phyloP scores from a whole-genome alignment of 2,888 invertebrate species.

The Aricia artaxerxes region DNA sequence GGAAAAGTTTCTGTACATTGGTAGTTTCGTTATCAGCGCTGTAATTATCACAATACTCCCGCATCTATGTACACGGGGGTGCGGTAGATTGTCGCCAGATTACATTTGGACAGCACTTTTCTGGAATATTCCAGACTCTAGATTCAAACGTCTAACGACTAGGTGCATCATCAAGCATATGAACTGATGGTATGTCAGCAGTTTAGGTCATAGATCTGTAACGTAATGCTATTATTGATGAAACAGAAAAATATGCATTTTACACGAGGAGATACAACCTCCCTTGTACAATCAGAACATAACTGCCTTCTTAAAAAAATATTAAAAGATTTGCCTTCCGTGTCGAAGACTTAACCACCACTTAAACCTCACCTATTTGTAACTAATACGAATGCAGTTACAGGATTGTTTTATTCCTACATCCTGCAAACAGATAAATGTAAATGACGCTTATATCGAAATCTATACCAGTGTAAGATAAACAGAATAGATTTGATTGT shows the following conservation, averaged over 20 bases:
- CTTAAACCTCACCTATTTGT: too few species aligned
- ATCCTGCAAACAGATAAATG: background rate
- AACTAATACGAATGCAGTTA: background rate
- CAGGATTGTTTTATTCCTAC: background rate
- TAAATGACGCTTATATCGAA: background rate
- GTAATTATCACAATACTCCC: slow-evolving; percentile 40
- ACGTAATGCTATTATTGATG: too few species aligned
- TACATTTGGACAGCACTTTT: background rate
- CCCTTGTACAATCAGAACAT: too few species aligned
- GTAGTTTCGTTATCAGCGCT: slow-evolving; percentile 40
- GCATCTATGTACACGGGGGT: slow-evolving; percentile 41
- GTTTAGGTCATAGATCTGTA: too few species aligned
- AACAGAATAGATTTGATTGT: background rate
- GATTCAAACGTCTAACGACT: background rate
- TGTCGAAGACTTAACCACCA: too few species aligned
- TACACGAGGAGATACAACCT: too few species aligned
- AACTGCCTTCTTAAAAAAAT: too few species aligned
- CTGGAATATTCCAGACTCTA: background rate
- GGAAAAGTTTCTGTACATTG: slow-evolving; percentile 29
- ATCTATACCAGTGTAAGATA: background rate
- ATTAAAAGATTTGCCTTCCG: too few species aligned
- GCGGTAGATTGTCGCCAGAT: slow-evolving; percentile 31
- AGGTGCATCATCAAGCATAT: too few species aligned
- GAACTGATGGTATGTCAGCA: too few species aligned
- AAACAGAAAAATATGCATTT: too few species aligned